Conservation (phyloP, 1,140 invertebrate species). For the Musca domestica region DNA sequence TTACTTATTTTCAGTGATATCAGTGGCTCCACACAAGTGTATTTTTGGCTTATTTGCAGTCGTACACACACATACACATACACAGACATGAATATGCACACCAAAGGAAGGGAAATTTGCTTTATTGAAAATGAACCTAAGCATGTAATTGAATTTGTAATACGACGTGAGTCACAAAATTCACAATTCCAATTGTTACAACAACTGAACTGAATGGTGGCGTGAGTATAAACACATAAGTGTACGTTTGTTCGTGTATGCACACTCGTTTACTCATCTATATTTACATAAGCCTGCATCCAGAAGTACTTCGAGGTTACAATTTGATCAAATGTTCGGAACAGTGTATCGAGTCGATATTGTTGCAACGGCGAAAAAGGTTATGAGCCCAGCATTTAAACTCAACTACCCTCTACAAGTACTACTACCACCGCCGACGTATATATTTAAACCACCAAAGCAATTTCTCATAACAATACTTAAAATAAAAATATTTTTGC, state of each 20-base stretch:
- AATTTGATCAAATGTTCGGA: too few species aligned
- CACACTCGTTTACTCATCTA: neutral
- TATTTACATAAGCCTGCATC: too few species aligned
- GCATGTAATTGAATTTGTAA: conserved; percentile 22
- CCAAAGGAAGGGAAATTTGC: conserved; percentile 7
- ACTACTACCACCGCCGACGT: too few species aligned
- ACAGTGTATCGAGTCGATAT: too few species aligned
- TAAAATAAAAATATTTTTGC: too few species aligned
- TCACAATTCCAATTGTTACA: conserved; percentile 18
- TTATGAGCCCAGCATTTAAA: too few species aligned
- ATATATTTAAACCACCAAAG: too few species aligned
- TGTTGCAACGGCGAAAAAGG: too few species aligned
- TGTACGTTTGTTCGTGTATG: neutral
- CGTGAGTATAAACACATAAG: neutral
- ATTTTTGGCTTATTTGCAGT: neutral
- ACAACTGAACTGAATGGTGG: neutral
- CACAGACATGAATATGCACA: neutral
- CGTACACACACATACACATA: neutral
- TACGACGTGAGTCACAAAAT: conserved; percentile 19
- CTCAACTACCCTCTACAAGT: too few species aligned
- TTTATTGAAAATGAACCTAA: conserved; percentile 22
- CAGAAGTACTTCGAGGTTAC: too few species aligned
- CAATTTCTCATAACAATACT: too few species aligned
- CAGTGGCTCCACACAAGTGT: neutral
- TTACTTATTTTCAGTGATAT: conserved; percentile 8